These are phyloP conservation scores for Sebastes fasciatus DNA, from an alignment of 2,113 vertebrate species.

Conservation along the genomic window DNA sequence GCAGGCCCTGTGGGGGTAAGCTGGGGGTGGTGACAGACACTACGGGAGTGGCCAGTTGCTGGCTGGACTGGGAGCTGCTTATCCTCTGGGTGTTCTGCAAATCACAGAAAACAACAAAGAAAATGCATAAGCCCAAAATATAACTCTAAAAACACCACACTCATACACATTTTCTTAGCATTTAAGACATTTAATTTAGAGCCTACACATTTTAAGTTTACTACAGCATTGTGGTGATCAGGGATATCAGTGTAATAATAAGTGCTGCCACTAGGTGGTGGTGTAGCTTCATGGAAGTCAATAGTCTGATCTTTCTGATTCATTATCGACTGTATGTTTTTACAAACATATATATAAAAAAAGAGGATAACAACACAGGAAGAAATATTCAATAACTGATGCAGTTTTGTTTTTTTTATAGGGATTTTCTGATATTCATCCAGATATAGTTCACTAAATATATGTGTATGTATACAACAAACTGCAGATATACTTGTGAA, in stretches of 20 bases:
- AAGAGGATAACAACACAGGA: not conserved
- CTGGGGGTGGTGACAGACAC: conserved; percentile 98
- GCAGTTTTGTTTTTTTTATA: not conserved
- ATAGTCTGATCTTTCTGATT: not conserved
- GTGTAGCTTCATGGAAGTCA: conserved; percentile 42
- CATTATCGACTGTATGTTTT: not conserved
- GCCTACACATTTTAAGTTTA: not conserved
- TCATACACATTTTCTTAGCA: not conserved
- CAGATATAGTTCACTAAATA: not conserved
- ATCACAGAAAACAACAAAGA: conserved; percentile 52
- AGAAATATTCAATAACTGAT: not conserved
- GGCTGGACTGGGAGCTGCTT: conserved; percentile 92
- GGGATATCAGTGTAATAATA: not conserved
- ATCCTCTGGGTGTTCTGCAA: conserved; percentile 94
- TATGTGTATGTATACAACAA: not conserved
- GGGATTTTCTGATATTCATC: not conserved
- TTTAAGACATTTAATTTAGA: not conserved
- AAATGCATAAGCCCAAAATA: conserved; percentile 12
- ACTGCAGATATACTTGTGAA: not conserved
- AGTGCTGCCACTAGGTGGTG: conserved; percentile 65
- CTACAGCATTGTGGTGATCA: not conserved
- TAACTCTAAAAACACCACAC: not conserved
- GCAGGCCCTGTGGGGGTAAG: conserved; percentile 92
- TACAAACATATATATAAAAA: conserved; percentile 4
- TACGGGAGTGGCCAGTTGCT: conserved; percentile 94